Evolutionary conservation across 2,797 vertebrate genomes (phyloP).

Genomic region (Mormyrus hasselquistii): DNA sequence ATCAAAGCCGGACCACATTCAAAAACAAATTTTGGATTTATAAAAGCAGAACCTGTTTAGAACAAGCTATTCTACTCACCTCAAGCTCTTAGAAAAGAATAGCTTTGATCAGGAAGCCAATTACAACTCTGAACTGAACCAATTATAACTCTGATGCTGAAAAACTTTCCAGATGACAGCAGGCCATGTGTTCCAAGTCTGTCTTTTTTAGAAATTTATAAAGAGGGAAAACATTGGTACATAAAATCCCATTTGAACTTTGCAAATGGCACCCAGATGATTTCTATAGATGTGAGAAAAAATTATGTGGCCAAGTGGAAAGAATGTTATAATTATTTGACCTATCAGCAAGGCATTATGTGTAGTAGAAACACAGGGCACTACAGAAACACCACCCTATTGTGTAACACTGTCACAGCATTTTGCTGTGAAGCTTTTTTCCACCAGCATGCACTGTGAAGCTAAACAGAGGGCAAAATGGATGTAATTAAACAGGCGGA

Average conservation of each 20-base stretch:
- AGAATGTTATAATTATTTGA: not conserved
- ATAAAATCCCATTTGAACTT: not conserved
- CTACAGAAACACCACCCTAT: not conserved
- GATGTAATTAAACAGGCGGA: not conserved
- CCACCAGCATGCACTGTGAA: not conserved
- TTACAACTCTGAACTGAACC: not conserved
- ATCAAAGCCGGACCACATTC: not conserved
- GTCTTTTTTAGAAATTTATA: not conserved
- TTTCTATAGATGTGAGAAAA: not conserved
- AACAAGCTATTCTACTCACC: not conserved
- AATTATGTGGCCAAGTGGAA: not conserved
- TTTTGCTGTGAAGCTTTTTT: conserved; percentile 1
- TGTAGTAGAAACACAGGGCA: not conserved
- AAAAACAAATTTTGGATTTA: not conserved
- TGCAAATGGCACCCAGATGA: not conserved
- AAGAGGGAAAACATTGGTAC: not conserved
- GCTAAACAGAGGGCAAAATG: not conserved
- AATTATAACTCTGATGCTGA: not conserved
- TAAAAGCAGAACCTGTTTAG: not conserved
- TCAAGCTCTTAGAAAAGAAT: not conserved
- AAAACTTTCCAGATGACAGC: not conserved
- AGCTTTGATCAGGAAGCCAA: not conserved
- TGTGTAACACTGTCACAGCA: not conserved
- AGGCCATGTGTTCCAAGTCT: not conserved
- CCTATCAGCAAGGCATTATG: not conserved